Conservation (phyloP, 2,888 invertebrate genomes). For the Cerastis leucographa region DNA sequence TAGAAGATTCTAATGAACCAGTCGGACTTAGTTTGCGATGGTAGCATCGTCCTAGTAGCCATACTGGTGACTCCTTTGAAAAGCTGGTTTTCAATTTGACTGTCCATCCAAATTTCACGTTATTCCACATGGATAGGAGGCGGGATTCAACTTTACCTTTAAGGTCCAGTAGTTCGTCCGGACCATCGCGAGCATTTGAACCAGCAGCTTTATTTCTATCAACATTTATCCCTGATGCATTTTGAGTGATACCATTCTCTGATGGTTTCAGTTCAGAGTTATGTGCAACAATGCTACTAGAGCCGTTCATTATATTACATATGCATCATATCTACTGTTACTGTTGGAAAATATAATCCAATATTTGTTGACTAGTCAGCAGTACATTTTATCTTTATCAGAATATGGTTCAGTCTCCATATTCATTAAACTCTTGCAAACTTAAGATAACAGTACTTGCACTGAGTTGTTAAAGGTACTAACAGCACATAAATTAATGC, state of each 20-base stretch:
- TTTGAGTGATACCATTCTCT: constrained; percentile 73
- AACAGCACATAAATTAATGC: constrained; percentile 24
- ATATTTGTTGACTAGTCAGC: constrained; percentile 58
- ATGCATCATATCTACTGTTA: constrained; percentile 55
- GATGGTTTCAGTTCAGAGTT: constrained; percentile 75
- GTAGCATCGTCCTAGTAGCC: constrained; percentile 96
- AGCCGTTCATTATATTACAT: constrained; percentile 80
- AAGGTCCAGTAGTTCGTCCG: constrained; percentile 89
- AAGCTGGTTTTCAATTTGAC: constrained; percentile 94
- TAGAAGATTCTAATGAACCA: constrained; percentile 90
- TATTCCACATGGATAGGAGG: constrained; percentile 97
- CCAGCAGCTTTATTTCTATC: constrained; percentile 74
- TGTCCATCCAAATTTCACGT: constrained; percentile 97
- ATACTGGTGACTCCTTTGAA: constrained; percentile 96
- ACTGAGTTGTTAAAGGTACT: constrained; percentile 16
- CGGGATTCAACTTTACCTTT: constrained; percentile 95
- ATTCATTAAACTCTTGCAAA: constrained; percentile 13
- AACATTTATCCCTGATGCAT: constrained; percentile 71
- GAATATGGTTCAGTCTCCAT: constrained; percentile 47
- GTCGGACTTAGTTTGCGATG: constrained; percentile 93
- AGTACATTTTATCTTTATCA: constrained; percentile 38
- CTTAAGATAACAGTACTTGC: constrained; percentile 15
- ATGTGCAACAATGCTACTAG: constrained; percentile 76
- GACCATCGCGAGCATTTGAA: constrained; percentile 81
- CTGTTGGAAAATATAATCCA: constrained; percentile 41